Percentiles rank a stretch among this genome's conserved stretches.
Conservation (phyloP, 2,797 vertebrate species). For the Trichosurus vulpecula region DNA sequence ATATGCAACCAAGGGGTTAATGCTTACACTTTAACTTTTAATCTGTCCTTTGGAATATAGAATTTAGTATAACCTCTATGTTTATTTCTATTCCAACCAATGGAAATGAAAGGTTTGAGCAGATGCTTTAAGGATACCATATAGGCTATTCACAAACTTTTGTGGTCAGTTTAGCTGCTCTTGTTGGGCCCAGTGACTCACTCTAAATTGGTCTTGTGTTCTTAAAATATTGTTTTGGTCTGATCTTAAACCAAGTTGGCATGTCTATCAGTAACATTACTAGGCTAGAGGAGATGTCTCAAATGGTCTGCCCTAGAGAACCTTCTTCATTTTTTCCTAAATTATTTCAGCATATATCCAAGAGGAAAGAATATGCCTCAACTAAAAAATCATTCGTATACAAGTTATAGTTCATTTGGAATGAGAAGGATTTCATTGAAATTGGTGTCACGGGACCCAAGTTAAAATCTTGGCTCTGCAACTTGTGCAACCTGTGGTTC, state of each 20-base stretch:
- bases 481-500: not conserved
- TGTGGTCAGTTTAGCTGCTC: slow-evolving; percentile 76
- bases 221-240: slow-evolving; percentile 81
- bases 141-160: slow-evolving; percentile 75
- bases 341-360: not conserved
- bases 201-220: slow-evolving; percentile 71
- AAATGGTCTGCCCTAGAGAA: slow-evolving; percentile 36
- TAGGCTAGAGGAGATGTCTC: not conserved
- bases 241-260: slow-evolving; percentile 67
- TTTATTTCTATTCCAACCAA: slow-evolving; percentile 79
- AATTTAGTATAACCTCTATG: slow-evolving; percentile 71
- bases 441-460: not conserved
- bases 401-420: not conserved
- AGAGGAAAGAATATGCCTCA: not conserved
- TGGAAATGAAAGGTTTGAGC: slow-evolving; percentile 82
- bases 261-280: slow-evolving; percentile 22
- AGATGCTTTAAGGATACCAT: slow-evolving; percentile 73
- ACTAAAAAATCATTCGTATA: not conserved
- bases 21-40: slow-evolving; percentile 32
- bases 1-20: slow-evolving; percentile 52
- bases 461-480: not conserved
- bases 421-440: not conserved
- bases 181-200: slow-evolving; percentile 76
- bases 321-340: slow-evolving; percentile 22
- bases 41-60: slow-evolving; percentile 68